Percentiles rank a stretch among this genome's conserved stretches.
Conservation (phyloP, 2,113 vertebrate species). For the Pristiophorus japonicus region DNA sequence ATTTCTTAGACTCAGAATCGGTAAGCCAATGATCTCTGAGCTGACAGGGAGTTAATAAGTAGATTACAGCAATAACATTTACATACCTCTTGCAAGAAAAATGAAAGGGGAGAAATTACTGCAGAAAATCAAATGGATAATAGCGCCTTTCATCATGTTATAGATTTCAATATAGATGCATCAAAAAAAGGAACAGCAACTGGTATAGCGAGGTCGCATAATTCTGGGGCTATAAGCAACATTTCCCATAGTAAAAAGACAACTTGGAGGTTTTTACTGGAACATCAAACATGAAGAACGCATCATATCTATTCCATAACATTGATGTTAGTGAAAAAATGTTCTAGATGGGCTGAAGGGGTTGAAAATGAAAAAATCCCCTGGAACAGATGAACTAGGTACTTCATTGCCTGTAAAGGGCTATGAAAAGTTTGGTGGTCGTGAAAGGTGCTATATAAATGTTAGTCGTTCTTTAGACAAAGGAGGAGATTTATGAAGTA, state of each 20-base stretch:
- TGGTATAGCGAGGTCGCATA: not conserved
- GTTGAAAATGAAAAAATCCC: not conserved
- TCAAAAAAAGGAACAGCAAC: not conserved
- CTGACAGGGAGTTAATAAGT: not conserved
- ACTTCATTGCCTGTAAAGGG: no score
- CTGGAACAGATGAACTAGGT: not conserved
- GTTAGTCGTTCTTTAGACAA: no score
- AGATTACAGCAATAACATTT: constrained; percentile 25
- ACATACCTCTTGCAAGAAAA: not conserved
- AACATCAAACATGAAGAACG: not conserved
- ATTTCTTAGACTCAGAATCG: not conserved
- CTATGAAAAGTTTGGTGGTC: no score
- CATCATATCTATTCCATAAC: not conserved
- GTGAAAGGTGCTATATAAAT: no score
- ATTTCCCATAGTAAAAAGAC: not conserved
- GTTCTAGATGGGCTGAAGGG: not conserved
- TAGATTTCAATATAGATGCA: not conserved
- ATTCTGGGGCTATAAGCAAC: not conserved
- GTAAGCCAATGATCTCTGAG: constrained; percentile 11
- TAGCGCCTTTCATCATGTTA: no score
- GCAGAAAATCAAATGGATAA: not conserved
- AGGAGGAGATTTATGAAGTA: not conserved
- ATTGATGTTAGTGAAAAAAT: not conserved
- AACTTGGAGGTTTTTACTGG: not conserved
- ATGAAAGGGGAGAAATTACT: not conserved